Evolutionary conservation across 2,797 vertebrate genomes (phyloP).

Genomic region (Sebastolobus altivelis): DNA sequence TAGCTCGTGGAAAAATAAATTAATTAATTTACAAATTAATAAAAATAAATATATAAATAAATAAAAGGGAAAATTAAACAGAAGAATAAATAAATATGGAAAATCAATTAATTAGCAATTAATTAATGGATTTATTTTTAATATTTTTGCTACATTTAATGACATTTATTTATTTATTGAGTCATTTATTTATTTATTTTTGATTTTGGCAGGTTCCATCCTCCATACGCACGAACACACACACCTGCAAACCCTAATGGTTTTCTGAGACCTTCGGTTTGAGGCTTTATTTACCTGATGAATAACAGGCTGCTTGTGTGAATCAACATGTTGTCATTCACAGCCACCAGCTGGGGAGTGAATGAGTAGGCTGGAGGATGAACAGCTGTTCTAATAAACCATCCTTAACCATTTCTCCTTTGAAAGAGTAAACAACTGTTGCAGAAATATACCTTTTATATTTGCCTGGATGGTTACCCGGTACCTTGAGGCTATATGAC

Average conservation of each 20-base stretch:
- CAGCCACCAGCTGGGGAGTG: conserved; percentile 38
- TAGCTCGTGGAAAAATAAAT: too few species aligned
- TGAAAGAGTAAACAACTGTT: neutral
- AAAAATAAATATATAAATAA: too few species aligned
- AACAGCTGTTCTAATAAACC: conserved; percentile 54
- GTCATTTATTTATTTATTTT: too few species aligned
- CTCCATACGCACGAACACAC: neutral
- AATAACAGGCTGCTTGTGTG: conserved; percentile 41
- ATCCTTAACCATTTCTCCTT: conserved; percentile 10
- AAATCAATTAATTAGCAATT: too few species aligned
- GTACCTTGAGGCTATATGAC: neutral
- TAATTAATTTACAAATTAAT: too few species aligned
- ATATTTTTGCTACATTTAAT: too few species aligned
- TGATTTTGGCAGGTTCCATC: too few species aligned
- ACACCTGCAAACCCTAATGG: neutral
- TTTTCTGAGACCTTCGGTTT: conserved; percentile 16
- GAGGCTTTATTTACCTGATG: conserved; percentile 48
- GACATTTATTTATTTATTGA: too few species aligned
- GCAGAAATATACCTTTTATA: conserved; percentile 12
- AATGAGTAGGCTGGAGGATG: conserved; percentile 22
- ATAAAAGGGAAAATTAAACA: too few species aligned
- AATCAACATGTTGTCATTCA: conserved; percentile 56
- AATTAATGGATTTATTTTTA: too few species aligned
- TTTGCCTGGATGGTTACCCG: neutral
- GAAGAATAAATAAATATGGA: too few species aligned